Conservation (phyloP, 2,797 vertebrate species). For the Phylloscopus collybita region DNA sequence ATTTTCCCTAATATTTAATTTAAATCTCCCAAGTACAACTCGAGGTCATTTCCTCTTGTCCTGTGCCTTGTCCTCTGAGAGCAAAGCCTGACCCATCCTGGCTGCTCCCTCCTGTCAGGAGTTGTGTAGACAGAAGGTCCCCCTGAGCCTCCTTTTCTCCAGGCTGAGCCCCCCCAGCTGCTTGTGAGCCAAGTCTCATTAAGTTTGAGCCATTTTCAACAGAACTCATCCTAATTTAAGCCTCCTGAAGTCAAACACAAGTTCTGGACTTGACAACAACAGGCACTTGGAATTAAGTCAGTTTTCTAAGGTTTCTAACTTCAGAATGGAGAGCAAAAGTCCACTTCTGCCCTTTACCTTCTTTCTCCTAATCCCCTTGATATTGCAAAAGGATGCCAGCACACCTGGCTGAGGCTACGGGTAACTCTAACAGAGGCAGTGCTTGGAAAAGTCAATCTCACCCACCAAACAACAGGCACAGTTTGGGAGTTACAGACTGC, state of each 20-base stretch:
- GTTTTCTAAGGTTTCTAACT: neutral
- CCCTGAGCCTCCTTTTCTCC: neutral
- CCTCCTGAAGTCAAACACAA: neutral
- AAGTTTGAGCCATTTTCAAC: neutral
- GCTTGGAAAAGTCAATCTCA: neutral
- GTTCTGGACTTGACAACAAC: neutral
- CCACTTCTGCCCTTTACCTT: neutral
- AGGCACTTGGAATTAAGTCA: neutral
- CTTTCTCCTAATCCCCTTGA: neutral
- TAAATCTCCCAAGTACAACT: neutral
- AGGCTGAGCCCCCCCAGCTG: neutral
- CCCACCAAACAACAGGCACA: too few species aligned
- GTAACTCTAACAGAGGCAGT: neutral
- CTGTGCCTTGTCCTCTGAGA: neutral
- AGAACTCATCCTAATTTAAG: neutral
- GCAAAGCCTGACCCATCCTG: neutral
- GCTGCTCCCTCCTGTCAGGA: neutral
- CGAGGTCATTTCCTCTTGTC: rapidly evolving
- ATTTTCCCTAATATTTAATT: neutral
- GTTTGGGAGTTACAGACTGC: neutral
- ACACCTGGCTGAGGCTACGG: neutral
- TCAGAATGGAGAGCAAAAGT: neutral
- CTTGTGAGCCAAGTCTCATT: neutral
- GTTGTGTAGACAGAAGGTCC: neutral
- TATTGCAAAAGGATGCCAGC: neutral